phyloP scores from a whole-genome alignment of 2,797 vertebrate genomes.

The Sebastes aleutianus region DNA sequence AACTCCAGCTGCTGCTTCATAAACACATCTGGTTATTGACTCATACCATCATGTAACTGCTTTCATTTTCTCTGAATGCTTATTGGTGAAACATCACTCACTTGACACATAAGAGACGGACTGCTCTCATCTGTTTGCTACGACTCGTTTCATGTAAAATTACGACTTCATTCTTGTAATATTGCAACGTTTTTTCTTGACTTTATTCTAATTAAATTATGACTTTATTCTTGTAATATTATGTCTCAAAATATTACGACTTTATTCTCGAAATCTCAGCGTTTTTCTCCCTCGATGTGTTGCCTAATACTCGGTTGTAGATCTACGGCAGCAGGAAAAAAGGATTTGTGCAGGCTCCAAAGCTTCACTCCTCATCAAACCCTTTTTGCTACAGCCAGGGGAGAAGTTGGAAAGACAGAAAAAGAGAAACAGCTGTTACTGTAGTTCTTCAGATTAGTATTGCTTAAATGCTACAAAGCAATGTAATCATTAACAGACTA shows the following conservation, averaged over 20 bases:
- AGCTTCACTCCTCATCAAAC: conserved; percentile 83
- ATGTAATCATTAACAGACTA: not conserved
- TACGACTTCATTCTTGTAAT: not conserved
- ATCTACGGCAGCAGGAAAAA: conserved; percentile 37
- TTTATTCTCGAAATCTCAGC: not conserved
- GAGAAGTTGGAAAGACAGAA: conserved; percentile 27
- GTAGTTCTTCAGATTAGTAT: conserved; percentile 37
- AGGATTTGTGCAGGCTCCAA: conserved; percentile 56
- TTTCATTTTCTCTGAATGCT: not conserved
- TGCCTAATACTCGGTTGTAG: not conserved
- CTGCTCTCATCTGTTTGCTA: not conserved
- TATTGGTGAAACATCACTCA: not conserved
- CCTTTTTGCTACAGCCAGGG: conserved; percentile 76
- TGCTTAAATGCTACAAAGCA: conserved; percentile 25
- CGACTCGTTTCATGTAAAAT: not conserved
- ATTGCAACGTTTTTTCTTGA: not conserved
- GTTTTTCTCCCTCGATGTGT: not conserved
- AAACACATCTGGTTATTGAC: not conserved
- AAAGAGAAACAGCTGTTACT: conserved; percentile 46
- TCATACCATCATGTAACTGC: not conserved
- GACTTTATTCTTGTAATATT: not conserved
- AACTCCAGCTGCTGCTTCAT: not conserved
- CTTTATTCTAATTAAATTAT: not conserved
- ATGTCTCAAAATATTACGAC: not conserved
- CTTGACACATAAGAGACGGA: not conserved